Evolutionary conservation across 2,888 invertebrate genomes (phyloP).

Genomic region (Oxyteleia sp.): DNA sequence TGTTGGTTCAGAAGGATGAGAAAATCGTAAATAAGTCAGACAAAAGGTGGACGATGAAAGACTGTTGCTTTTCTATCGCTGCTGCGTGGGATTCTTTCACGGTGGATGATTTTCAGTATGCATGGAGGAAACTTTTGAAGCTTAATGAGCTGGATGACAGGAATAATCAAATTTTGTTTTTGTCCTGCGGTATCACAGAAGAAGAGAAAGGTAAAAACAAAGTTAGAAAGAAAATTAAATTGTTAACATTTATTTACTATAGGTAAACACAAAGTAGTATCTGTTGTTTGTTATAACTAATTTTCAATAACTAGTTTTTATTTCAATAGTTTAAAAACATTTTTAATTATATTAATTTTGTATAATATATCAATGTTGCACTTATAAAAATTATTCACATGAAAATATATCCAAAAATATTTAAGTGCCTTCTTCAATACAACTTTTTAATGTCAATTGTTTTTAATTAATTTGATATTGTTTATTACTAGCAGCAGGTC

Average conservation of each 20-base stretch:
- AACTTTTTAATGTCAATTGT: slow-evolving; percentile 8
- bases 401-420: too few species aligned
- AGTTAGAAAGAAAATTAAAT: too few species aligned
- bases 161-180: slow-evolving; percentile 57
- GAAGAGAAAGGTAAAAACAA: slow-evolving; percentile 47
- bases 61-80: slow-evolving; percentile 59
- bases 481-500: slow-evolving; percentile 5
- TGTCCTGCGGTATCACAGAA: slow-evolving; percentile 53
- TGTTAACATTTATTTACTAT: too few species aligned
- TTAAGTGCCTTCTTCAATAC: background rate
- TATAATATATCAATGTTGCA: too few species aligned
- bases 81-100: slow-evolving; percentile 63
- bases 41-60: slow-evolving; percentile 67
- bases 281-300: too few species aligned
- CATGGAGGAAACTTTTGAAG: slow-evolving; percentile 61
- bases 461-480: background rate
- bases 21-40: slow-evolving; percentile 57
- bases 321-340: too few species aligned
- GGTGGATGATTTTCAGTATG: slow-evolving; percentile 53
- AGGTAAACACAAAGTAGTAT: too few species aligned
- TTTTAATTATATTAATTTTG: background rate
- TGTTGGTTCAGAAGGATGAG: slow-evolving; percentile 51
- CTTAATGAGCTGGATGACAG: slow-evolving; percentile 52
- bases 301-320: too few species aligned
- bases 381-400: too few species aligned